Evolutionary conservation across 2,113 vertebrate species (phyloP), one percentile per base, ranked within the genome.

Genomic region (Pterocles burchelli): DNA sequence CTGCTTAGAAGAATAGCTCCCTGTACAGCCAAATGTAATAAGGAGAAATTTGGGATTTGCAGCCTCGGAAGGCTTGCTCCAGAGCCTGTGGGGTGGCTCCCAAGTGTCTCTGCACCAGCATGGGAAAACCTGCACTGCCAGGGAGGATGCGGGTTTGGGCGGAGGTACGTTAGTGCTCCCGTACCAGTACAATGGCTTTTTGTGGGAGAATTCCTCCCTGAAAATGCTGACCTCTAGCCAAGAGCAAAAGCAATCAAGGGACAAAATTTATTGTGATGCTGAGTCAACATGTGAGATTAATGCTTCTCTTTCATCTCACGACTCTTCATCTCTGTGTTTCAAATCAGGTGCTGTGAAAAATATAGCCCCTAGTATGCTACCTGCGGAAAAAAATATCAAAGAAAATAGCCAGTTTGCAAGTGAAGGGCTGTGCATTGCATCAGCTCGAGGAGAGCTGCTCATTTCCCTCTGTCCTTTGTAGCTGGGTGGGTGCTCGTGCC

Each of bases 211-310:
- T 75, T 52, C 26, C n/a, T 68, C 13, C 36, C 74, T 6, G 2
- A 62, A 94, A 93, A 58, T 36, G 25, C 91, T 85, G 65, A 93
- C 90, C 91, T 91, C 89, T 36, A 86, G 65, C 65, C 79, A 83
- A 25, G 28, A 95, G 93, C 59, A 66, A 75, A 97, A 94, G 87
- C 92, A 96, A 83, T 91, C 65, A 79, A 54, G 91, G 79, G 70
- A 52, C 36, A 29, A 85, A 90, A 91, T 89, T 85, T 88, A 73
- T 92, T 46, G 85, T 57, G 81, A 34, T 85, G 77, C 88, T 88
- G 93, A 93, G 72, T 57, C 91, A 89, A 81, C 48, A 7, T 11
- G 38, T 0, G 22, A 93, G 96, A 95, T 96, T 75, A 86, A 97
- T 93, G 89, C 85, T 76, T 77, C 63, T 45, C 81, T 86, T 96